phyloP scores from a whole-genome alignment of 1,140 invertebrate genomes.

The Brachystomella parvula region DNA sequence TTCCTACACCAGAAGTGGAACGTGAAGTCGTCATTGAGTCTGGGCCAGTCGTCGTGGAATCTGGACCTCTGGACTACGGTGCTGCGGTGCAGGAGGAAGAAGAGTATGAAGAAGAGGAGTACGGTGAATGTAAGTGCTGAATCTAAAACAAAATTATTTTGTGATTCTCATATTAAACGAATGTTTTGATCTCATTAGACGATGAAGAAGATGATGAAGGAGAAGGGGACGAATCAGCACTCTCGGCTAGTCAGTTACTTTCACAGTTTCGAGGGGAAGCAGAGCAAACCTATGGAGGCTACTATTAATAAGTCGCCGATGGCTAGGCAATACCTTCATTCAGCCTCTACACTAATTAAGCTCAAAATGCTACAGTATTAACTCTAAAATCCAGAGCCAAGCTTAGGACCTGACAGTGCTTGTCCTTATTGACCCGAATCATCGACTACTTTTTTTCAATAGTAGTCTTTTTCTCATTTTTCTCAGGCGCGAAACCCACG shows the following conservation, averaged over 20 bases:
- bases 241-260: not conserved
- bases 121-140: no score
- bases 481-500: no score
- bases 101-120: not conserved
- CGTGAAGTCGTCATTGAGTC: conserved; percentile 22
- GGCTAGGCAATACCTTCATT: not conserved
- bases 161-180: no score
- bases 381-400: not conserved
- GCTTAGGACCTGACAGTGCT: no score
- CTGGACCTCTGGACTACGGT: not conserved
- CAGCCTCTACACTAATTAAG: not conserved
- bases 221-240: not conserved
- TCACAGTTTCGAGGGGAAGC: not conserved
- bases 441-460: no score
- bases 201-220: not conserved
- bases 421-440: no score
- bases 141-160: no score
- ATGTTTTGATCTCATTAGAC: no score
- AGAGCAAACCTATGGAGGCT: not conserved
- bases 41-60: conserved; percentile 11
- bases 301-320: not conserved
- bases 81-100: not conserved
- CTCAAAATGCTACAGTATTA: not conserved
- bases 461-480: no score
- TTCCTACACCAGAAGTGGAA: no score